Percentiles rank a stretch among this genome's conserved stretches.
Evolutionary conservation across 2,888 invertebrate genomes (phyloP).

Genomic region (Holacanthella duospinosa): DNA sequence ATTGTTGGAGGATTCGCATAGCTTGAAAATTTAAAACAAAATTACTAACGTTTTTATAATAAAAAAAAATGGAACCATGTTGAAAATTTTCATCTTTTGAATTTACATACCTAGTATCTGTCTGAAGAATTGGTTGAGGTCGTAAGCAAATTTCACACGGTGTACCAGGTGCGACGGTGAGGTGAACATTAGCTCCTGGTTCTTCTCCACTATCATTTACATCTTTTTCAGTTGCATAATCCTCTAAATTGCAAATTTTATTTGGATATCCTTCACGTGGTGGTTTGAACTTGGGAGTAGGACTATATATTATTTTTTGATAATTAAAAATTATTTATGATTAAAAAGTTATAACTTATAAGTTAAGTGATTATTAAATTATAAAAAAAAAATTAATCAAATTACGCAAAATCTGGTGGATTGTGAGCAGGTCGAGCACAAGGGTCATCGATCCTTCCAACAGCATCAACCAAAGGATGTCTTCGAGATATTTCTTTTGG

Average conservation of each 20-base stretch:
- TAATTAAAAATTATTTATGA: neutral
- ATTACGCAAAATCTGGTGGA: constrained; percentile 27
- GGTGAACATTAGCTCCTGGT: constrained; percentile 2
- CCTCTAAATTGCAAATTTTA: constrained; percentile 26
- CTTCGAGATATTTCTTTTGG: constrained; percentile 28
- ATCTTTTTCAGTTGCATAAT: constrained; percentile 17
- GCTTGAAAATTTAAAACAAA: neutral
- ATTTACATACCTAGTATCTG: neutral
- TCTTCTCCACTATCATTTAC: neutral
- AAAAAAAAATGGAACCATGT: no score
- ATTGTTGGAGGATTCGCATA: constrained; percentile 9
- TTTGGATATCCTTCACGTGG: constrained; percentile 34
- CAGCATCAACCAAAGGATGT: constrained; percentile 30
- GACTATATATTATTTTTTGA: no score
- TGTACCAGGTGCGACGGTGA: constrained; percentile 13
- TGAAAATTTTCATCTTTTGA: neutral
- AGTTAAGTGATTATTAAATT: no score
- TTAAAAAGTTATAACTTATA: no score
- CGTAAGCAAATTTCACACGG: constrained; percentile 8
- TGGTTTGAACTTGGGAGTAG: constrained; percentile 29
- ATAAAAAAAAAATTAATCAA: neutral
- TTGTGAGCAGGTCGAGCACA: constrained; percentile 28
- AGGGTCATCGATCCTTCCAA: constrained; percentile 32
- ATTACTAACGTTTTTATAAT: neutral
- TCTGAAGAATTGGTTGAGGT: constrained; percentile 6